Conservation (phyloP, 2,888 invertebrate species). For the Meiosimyza decipiens region DNA sequence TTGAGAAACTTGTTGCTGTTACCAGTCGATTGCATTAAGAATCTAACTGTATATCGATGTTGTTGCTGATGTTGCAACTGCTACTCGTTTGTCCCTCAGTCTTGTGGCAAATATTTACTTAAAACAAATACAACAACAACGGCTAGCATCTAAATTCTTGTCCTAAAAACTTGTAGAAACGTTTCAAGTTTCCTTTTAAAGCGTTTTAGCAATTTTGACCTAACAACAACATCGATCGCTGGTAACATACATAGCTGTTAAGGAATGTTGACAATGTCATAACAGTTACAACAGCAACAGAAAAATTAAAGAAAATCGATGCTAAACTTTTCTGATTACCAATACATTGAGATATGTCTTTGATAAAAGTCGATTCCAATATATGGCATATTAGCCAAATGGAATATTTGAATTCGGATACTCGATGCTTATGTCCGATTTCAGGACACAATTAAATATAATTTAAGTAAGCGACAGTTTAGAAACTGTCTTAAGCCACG, state of each 20-base stretch:
- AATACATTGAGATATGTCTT: too few species aligned
- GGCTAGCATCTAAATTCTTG: conserved; percentile 12
- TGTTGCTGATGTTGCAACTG: conserved; percentile 22
- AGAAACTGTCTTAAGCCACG: too few species aligned
- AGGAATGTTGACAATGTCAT: conserved; percentile 21
- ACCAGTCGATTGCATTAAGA: conserved; percentile 19
- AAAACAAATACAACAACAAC: conserved; percentile 15
- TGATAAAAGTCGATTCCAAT: too few species aligned
- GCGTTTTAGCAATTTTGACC: neutral
- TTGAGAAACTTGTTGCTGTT: conserved; percentile 22
- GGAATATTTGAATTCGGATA: too few species aligned
- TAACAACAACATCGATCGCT: neutral
- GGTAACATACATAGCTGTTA: conserved; percentile 16
- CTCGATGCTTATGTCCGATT: too few species aligned
- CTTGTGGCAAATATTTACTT: conserved; percentile 20
- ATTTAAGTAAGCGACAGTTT: too few species aligned
- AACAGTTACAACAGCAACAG: conserved; percentile 9
- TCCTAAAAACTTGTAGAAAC: conserved; percentile 23
- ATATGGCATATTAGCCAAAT: too few species aligned
- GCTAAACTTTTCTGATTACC: too few species aligned
- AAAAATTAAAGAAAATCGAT: neutral
- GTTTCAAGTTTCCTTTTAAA: conserved; percentile 23
- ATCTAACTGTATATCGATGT: conserved; percentile 31
- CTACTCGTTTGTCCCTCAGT: conserved; percentile 29
- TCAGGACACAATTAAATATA: too few species aligned